Base-by-base conservation (phyloP, 1,140 invertebrate genomes). In the Chironomus striatipennis region DNA sequence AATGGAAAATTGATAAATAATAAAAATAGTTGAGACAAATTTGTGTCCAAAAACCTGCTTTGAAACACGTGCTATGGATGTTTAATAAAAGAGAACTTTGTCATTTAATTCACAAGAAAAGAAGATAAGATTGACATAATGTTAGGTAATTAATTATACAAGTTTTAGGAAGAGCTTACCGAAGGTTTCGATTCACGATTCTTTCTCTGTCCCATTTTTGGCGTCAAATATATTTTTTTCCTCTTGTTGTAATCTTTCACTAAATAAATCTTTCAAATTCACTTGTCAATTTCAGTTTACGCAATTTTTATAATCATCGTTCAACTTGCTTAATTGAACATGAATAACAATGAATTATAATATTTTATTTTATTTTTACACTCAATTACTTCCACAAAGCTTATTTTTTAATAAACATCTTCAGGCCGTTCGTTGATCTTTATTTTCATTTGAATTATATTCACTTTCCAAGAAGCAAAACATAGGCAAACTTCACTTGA, bases 151-250 rank as follows among this genome's bases (percentile, higher is more conserved):
- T 57, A n/a, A 57, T 15, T 10, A n/a, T 5, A 15, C 9, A 57
- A 57, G 12, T 18, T 20, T 70, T 8, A 34, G 24, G 24, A 34
- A 21, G 9, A 70, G 18, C 65, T 70, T 21, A 70, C 65, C 65
- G 65, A 70, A 4, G n/a, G 65, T 70, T 70, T 70, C 17, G 65
- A 17, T 70, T 70, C 15, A 70, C 65, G n/a, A 18, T 70, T 70
- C 18, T 20, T 70, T 10, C 18, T 70, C 65, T 17, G 18, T 7
- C 65, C 65, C 65, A 70, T 70, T 34, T n/a, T 34, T 34, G 24
- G 24, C 24, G 24, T 34, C 24, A 34, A 34, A 34, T 34, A 5
- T 5, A 2, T 34, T 34, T 2, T 5, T 1, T 34, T 34, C 2
- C 24, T 34, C 2, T 2, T 34, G 24, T 34, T 1, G 24, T 34